Evolutionary conservation across 1,140 invertebrate genomes (phyloP), one percentile per base, ranked within the genome.

Genomic region (Gonatopus flavifemur): DNA sequence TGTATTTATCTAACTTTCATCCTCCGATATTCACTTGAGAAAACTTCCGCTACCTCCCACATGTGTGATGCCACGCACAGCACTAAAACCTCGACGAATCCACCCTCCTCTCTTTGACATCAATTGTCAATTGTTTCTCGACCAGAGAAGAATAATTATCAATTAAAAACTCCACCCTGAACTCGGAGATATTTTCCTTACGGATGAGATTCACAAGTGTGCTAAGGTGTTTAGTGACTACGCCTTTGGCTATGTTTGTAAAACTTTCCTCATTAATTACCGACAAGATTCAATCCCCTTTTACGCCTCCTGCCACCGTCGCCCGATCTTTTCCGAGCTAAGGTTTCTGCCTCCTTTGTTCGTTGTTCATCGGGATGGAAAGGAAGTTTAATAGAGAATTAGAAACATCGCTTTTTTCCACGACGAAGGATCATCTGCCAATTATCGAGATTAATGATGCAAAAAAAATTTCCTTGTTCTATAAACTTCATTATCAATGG

Each of bases 251-350:
- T 69, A 66, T n/a, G n/a, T 70, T 69, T 69, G 67, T 67, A 67
- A 70, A 69, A 70, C 65, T 70, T 70, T 69, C 61, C 67, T 70
- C 67, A 70, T 70, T 70, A 70, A 70, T 70, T 70, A 70, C 61
- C 55, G 61, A 69, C 67, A 66, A 67, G 63, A 69, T 70, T 67
- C 68, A 65, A 67, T 70, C 57, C 64, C 47, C 53, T 41, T 10
- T 21, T 12, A 36, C 48, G 41, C 22, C 31, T 30, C 30, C 18
- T 30, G 31, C 31, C 39, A 40, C 41, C 57, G 44, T 58, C 55
- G 63, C 40, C 33, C 18, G 19, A 38, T 44, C 40, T 45, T 43
- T 44, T 43, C 33, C 15, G 18, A 15, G 18, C 13, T 16, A 8
- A 4, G 16, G 18, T 46, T n/a, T 28, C 41, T 48, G 40, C 49